phyloP scores from a whole-genome alignment of 2,888 invertebrate genomes.

The Oeneis ivallda region DNA sequence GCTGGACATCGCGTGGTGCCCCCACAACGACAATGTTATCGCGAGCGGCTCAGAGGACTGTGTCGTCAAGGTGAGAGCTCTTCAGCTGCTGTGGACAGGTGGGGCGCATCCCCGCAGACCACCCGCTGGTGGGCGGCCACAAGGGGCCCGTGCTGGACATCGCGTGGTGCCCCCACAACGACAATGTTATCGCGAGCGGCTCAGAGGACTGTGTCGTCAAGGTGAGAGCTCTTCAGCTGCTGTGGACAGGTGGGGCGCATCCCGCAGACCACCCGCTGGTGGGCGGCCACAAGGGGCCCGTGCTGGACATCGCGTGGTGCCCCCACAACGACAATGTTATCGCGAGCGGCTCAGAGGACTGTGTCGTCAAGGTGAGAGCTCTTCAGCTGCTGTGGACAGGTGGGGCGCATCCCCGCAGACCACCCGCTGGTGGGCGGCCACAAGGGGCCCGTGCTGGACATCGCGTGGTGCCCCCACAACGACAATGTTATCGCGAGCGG shows the following conservation, averaged over 20 bases:
- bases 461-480: conserved; percentile 99
- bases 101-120: conserved; percentile 96
- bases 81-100: not conserved
- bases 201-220: conserved; percentile 99
- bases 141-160: conserved; percentile 98
- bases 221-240: conserved; percentile 53
- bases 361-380: conserved; percentile 89
- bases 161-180: conserved; percentile 99
- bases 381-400: not conserved
- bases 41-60: conserved; percentile 99
- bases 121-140: conserved; percentile 97
- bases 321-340: conserved; percentile 99
- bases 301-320: conserved; percentile 98
- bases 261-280: conserved; percentile 96
- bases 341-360: conserved; percentile 98
- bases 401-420: conserved; percentile 96
- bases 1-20: conserved; percentile 98
- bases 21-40: conserved; percentile 98
- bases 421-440: conserved; percentile 97
- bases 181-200: conserved; percentile 98
- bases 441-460: conserved; percentile 97
- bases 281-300: conserved; percentile 98
- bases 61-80: conserved; percentile 88
- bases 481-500: conserved; percentile 99
- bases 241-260: conserved; percentile 83